A percentile compares a stretch with the other conserved stretches of the same genome.
phyloP scores from a whole-genome alignment of 2,888 invertebrate species.

The Drosophila tripunctata region DNA sequence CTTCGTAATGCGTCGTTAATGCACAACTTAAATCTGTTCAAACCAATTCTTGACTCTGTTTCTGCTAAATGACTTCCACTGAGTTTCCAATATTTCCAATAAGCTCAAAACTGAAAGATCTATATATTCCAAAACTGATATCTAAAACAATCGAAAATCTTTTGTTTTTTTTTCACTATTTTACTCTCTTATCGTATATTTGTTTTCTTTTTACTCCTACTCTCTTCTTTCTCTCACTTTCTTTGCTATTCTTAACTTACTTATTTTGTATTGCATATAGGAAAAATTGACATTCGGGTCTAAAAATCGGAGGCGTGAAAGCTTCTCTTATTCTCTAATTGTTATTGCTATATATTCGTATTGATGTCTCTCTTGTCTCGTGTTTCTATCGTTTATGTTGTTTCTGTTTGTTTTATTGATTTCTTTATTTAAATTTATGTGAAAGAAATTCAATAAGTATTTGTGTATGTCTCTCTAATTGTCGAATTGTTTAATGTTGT shows the following conservation, averaged over 20 bases:
- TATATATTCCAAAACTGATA: not conserved
- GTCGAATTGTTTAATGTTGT: slow-evolving; percentile 39
- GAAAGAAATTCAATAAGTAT: slow-evolving; percentile 25
- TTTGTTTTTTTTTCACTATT: not conserved
- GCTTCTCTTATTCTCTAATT: slow-evolving; percentile 18
- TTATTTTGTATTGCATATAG: slow-evolving; percentile 30
- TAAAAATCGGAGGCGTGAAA: slow-evolving; percentile 31
- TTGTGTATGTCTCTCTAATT: slow-evolving; percentile 38
- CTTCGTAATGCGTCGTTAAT: slow-evolving; percentile 4
- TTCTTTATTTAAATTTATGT: slow-evolving; percentile 4
- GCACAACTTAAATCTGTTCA: slow-evolving; percentile 34
- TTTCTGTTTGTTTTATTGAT: slow-evolving; percentile 16
- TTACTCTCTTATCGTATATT: not conserved
- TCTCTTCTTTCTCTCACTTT: slow-evolving; percentile 25
- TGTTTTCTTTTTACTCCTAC: not conserved
- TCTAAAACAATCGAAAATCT: not conserved
- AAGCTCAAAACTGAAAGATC: not conserved
- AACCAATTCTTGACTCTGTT: slow-evolving; percentile 25
- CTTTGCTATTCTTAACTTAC: slow-evolving; percentile 32
- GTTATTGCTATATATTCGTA: slow-evolving; percentile 15
- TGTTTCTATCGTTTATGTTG: slow-evolving; percentile 6
- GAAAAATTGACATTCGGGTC: slow-evolving; percentile 83
- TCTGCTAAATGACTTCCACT: slow-evolving; percentile 1
- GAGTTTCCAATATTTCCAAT: not conserved
- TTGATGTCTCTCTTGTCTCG: slow-evolving; percentile 31